Evolutionary conservation across 2,888 invertebrate genomes (phyloP).

Genomic region (Drosophila limbata): DNA sequence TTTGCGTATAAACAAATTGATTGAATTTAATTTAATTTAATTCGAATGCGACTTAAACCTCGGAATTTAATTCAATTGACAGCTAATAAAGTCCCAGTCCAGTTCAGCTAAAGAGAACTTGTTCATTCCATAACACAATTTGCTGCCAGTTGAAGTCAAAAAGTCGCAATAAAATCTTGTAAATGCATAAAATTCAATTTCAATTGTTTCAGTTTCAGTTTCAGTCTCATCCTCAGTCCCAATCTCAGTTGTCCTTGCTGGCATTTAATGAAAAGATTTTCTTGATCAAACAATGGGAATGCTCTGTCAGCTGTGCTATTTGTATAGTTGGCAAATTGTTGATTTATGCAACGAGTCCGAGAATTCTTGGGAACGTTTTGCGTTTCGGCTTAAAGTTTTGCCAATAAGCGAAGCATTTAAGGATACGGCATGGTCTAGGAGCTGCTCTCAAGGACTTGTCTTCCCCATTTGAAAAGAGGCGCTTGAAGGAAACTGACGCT

Average conservation of each 20-base stretch:
- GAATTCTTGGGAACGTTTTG: constrained; percentile 60
- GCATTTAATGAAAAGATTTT: constrained; percentile 61
- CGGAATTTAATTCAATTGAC: constrained; percentile 75
- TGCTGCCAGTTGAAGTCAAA: constrained; percentile 50
- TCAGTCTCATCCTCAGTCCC: constrained; percentile 6
- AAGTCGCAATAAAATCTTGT: constrained; percentile 73
- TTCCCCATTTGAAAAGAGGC: constrained; percentile 35
- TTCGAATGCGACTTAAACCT: constrained; percentile 56
- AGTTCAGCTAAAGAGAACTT: constrained; percentile 2
- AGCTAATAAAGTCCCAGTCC: constrained; percentile 29
- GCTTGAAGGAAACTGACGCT: constrained; percentile 28
- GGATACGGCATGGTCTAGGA: neutral
- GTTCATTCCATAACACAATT: constrained; percentile 49
- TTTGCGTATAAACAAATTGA: constrained; percentile 80
- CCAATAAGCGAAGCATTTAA: constrained; percentile 57
- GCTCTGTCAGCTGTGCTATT: constrained; percentile 28
- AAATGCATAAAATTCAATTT: constrained; percentile 72
- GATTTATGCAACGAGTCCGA: constrained; percentile 67
- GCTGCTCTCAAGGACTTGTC: constrained; percentile 24
- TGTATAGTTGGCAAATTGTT: constrained; percentile 52
- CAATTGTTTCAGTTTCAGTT: constrained; percentile 44
- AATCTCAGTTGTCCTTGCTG: constrained; percentile 24
- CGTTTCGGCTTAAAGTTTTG: constrained; percentile 44
- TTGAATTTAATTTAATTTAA: constrained; percentile 78
- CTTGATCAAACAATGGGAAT: constrained; percentile 68